Evolutionary conservation across 2,888 invertebrate species (phyloP).

Genomic region (Amblyjoppa proteus): DNA sequence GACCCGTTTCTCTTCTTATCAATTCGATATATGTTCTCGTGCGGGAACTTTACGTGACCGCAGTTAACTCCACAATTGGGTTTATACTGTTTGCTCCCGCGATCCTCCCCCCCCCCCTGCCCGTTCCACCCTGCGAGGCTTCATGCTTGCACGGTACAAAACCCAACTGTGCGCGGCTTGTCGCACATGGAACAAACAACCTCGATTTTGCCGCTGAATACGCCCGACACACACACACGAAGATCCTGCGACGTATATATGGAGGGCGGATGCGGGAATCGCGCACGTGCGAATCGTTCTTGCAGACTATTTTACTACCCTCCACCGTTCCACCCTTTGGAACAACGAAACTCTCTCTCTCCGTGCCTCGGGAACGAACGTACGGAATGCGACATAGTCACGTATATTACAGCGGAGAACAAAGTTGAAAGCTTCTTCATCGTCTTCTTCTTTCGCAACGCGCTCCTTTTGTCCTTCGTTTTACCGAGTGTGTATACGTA

Average conservation of each 20-base stretch:
- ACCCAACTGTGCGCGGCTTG: neutral
- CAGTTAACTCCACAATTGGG: conserved; percentile 17
- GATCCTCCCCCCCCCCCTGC: neutral
- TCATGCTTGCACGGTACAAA: neutral
- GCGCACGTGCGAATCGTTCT: conserved; percentile 23
- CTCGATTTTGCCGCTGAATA: conserved; percentile 10
- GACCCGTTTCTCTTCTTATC: conserved; percentile 22
- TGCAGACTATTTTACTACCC: neutral
- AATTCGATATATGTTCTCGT: conserved; percentile 32
- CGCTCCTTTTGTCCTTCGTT: neutral
- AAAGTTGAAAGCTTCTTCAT: conserved; percentile 56
- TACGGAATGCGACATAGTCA: neutral
- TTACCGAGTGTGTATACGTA: neutral
- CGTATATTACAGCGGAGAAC: conserved; percentile 36
- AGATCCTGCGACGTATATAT: neutral
- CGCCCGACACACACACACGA: neutral
- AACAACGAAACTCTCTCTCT: conserved; percentile 5
- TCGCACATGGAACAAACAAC: neutral
- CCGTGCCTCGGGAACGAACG: neutral
- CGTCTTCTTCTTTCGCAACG: conserved; percentile 6
- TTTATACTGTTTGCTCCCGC: conserved; percentile 25
- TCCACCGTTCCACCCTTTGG: neutral
- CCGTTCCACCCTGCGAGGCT: neutral
- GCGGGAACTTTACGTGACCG: conserved; percentile 27
- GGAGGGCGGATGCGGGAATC: neutral